These are phyloP conservation scores for Muntiacus reevesi DNA, from an alignment of 2,113 vertebrate genomes.

Conservation along the genomic window DNA sequence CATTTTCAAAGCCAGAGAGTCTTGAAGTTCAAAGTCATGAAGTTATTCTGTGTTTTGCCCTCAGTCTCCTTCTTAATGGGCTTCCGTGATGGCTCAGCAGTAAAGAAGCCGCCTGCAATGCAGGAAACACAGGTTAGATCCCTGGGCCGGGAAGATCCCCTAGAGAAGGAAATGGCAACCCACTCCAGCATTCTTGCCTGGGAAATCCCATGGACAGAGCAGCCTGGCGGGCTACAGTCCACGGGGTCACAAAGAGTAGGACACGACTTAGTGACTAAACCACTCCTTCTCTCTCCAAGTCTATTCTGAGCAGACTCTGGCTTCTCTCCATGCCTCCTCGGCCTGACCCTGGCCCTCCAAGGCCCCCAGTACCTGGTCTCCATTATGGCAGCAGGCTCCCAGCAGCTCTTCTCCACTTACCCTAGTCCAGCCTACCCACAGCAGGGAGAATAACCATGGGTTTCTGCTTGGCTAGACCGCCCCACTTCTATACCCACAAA, in stretches of 20 bases:
- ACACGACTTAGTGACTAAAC: background rate
- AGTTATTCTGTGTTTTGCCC: background rate
- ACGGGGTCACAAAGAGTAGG: background rate
- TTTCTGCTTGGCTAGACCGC: background rate
- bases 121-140: background rate
- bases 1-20: background rate
- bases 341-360: background rate
- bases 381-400: rapidly evolving
- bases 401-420: background rate
- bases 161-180: background rate
- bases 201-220: background rate
- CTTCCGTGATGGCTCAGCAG: background rate
- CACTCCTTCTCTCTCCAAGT: background rate
- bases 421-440: rapidly evolving
- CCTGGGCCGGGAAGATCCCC: background rate
- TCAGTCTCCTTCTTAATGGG: background rate
- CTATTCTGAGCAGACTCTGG: background rate
- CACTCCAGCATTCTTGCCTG: background rate
- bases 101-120: background rate
- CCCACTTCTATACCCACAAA: background rate
- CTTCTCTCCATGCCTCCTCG: background rate
- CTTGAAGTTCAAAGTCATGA: background rate
- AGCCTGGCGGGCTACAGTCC: background rate
- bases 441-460: background rate
- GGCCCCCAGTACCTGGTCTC: background rate